Conservation (phyloP, 1,140 invertebrate species). For the Drosophila subobscura region DNA sequence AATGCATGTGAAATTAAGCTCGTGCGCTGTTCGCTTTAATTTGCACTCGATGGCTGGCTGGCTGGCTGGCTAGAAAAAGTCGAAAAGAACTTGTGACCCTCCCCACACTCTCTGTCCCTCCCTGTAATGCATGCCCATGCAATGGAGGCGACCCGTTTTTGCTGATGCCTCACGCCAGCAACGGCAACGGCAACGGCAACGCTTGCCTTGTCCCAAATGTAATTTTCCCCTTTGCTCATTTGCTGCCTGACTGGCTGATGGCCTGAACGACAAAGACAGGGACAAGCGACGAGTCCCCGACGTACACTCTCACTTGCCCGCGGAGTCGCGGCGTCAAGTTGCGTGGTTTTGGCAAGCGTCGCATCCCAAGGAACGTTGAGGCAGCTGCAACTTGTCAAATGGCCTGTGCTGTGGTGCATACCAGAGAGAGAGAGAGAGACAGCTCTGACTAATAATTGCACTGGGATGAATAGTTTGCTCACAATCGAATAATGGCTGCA, state of each 20-base stretch:
- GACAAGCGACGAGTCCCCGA: slow-evolving; percentile 16
- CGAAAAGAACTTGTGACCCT: slow-evolving; percentile 25
- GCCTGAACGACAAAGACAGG: slow-evolving; percentile 51
- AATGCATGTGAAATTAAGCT: slow-evolving; percentile 81
- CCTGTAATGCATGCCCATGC: slow-evolving; percentile 57
- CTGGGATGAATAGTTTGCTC: too few relatives aligned
- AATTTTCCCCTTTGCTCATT: slow-evolving; percentile 76
- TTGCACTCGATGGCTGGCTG: slow-evolving; percentile 67
- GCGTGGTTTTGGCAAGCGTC: slow-evolving; percentile 40
- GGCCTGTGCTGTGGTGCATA: slow-evolving; percentile 40
- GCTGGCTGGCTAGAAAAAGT: slow-evolving; percentile 33
- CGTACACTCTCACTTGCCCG: slow-evolving; percentile 20
- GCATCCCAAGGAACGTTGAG: not conserved
- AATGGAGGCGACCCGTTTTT: too few relatives aligned
- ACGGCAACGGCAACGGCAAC: too few relatives aligned
- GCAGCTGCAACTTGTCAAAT: slow-evolving; percentile 66
- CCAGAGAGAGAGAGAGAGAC: slow-evolving; percentile 5
- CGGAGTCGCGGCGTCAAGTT: slow-evolving; percentile 43
- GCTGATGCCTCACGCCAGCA: slow-evolving; percentile 36
- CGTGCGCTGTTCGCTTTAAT: slow-evolving; percentile 76
- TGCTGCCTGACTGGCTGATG: slow-evolving; percentile 67
- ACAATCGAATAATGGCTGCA: too few relatives aligned
- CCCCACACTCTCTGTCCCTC: not conserved
- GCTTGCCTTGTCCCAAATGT: slow-evolving; percentile 58
- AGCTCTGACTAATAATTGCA: slow-evolving; percentile 25